Evolutionary conservation across 2,113 vertebrate species (phyloP), one percentile per base, ranked within the genome.

Genomic region (Myiagra hebetior): DNA sequence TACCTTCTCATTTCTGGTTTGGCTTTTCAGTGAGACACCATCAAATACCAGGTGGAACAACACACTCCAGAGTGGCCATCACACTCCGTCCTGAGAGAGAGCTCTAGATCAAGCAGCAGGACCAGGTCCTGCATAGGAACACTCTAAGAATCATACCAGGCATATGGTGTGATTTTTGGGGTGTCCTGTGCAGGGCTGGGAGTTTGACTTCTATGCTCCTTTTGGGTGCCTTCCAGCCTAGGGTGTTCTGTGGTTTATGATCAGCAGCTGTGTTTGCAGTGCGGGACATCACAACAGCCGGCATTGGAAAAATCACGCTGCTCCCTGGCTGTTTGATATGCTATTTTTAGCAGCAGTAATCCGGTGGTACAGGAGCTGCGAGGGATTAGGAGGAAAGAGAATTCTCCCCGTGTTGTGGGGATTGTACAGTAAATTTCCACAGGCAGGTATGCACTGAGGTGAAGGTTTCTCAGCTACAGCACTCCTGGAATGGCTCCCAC

Each of bases 321-420:
- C 68, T 92, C 70, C 83, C 88, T 57, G 83, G 33, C 26, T 35
- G 46, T 35, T 35, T 37, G 31, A 12, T 7, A 3, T 3, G 79
- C 94, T 93, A 73, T 96, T 96, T 83, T 94, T 96, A 95, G 83
- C 83, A 88, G 76, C 79, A 88, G 50, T 92, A 97, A 92, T 94
- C 94, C 85, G 50, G 23, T 10, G 1, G 10, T 35, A 33, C 82
- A 47, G 60, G 95, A 87, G 67, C 87, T 93, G 44, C 0, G 37
- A 83, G 86, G 91, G 93, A 93, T 96, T 93, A 93, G 88, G 83
- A 68, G 96, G 90, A 82, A 94, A 86, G 86, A 93, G 42, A 31
- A 10, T 76, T 86, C 28, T 85, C 64, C 37, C 42, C 33, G 75
- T 12, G 31, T 19, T 62, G 53, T 42, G 56, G 77, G 39, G 76